Evolutionary conservation across 2,113 vertebrate species (phyloP).

Genomic region (Nematolebias whitei): DNA sequence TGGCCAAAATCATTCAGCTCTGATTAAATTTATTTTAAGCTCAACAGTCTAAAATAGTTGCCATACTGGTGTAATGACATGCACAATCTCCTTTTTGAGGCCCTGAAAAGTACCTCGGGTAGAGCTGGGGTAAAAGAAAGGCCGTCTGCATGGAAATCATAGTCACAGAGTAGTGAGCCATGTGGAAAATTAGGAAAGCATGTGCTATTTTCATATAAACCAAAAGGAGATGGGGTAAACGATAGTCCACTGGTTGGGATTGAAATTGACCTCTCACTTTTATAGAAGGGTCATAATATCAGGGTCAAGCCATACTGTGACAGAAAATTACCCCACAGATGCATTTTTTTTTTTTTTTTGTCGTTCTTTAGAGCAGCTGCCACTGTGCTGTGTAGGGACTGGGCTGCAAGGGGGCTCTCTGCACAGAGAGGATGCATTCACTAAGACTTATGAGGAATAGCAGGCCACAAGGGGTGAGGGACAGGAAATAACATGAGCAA

Average conservation of each 20-base stretch:
- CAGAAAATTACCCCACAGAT: slow-evolving; percentile 67
- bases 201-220: slow-evolving; percentile 55
- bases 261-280: slow-evolving; percentile 51
- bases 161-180: slow-evolving; percentile 42
- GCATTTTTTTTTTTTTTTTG: slow-evolving; percentile 32
- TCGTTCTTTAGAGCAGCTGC: slow-evolving; percentile 32
- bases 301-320: slow-evolving; percentile 47
- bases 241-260: slow-evolving; percentile 59
- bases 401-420: slow-evolving; percentile 44
- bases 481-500: slow-evolving; percentile 80
- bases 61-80: slow-evolving; percentile 6
- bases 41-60: slow-evolving; percentile 20
- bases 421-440: slow-evolving; percentile 54
- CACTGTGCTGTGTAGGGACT: slow-evolving; percentile 50
- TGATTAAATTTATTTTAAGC: slow-evolving; percentile 1
- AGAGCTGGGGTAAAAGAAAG: no score
- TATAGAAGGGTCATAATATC: slow-evolving; percentile 42
- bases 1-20: slow-evolving; percentile 12
- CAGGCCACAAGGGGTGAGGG: slow-evolving; percentile 31
- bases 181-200: slow-evolving; percentile 48
- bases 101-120: no score
- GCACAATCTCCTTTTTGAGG: slow-evolving; percentile 20
- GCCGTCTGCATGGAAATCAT: slow-evolving; percentile 36
- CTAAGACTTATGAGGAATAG: slow-evolving; percentile 61
- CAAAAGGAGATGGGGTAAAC: slow-evolving; percentile 59